phyloP scores from a whole-genome alignment of 2,888 invertebrate genomes.

The Drosophila atripex region DNA sequence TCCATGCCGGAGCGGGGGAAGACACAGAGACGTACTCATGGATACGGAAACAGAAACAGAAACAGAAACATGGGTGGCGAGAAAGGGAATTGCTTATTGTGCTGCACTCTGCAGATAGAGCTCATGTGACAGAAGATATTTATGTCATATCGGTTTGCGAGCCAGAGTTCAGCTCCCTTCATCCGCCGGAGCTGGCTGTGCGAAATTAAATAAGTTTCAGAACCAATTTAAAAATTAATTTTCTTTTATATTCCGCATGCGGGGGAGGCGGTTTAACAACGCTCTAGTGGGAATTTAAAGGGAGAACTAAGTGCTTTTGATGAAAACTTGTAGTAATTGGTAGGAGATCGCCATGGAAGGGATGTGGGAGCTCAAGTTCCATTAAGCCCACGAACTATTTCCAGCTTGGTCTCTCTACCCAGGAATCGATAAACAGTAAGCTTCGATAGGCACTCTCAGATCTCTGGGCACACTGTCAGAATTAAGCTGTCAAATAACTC shows the following conservation, averaged over 20 bases:
- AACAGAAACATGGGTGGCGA: background rate
- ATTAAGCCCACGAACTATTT: too few species aligned
- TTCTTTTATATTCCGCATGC: background rate
- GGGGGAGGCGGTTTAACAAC: background rate
- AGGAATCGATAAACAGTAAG: too few species aligned
- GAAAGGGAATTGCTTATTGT: constrained; percentile 28
- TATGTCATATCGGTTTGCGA: constrained; percentile 6
- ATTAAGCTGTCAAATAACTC: too few species aligned
- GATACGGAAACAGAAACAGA: background rate
- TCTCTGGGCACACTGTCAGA: too few species aligned
- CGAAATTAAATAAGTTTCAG: background rate
- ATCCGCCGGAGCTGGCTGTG: background rate
- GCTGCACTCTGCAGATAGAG: constrained; percentile 3
- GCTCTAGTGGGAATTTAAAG: background rate
- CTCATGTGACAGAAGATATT: constrained; percentile 5
- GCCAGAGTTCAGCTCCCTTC: background rate
- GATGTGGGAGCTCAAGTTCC: too few species aligned
- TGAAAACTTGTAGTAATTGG: background rate
- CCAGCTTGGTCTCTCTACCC: too few species aligned
- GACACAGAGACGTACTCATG: constrained; percentile 9
- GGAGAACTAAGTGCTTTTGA: background rate
- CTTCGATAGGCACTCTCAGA: too few species aligned
- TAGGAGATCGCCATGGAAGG: too few species aligned
- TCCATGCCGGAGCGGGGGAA: constrained; percentile 20
- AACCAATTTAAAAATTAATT: constrained; percentile 1